These are phyloP conservation scores for Augiades crinisus DNA, from an alignment of 2,888 invertebrate genomes.

Conservation along the genomic window DNA sequence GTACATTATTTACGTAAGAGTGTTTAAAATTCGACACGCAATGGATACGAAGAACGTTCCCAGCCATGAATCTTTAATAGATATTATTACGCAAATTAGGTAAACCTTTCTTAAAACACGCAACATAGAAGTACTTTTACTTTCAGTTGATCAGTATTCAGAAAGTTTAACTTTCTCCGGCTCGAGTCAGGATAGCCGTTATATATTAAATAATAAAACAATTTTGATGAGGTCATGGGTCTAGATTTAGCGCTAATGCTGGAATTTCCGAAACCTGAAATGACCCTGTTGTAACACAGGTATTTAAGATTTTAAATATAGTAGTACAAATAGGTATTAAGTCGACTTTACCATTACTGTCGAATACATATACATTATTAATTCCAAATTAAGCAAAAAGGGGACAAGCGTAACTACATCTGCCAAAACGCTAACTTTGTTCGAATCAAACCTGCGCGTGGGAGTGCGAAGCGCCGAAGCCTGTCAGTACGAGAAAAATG, in stretches of 20 bases:
- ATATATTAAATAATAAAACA: neutral
- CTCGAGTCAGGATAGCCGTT: conserved; percentile 2
- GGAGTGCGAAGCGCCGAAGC: neutral
- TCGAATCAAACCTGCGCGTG: neutral
- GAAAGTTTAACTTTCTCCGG: conserved; percentile 65
- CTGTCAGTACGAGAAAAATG: conserved; percentile 34
- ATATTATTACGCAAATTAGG: conserved; percentile 51
- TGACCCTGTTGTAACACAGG: no score
- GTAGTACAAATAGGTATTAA: no score
- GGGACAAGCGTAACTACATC: no score
- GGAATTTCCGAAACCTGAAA: no score
- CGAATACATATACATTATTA: no score
- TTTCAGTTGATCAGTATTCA: conserved; percentile 71
- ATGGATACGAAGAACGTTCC: conserved; percentile 10
- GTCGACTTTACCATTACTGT: no score
- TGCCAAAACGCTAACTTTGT: neutral
- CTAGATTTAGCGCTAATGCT: no score
- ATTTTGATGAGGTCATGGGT: no score
- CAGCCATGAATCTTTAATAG: conserved; percentile 38
- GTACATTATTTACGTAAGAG: conserved; percentile 29
- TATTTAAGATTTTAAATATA: no score
- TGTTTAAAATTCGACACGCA: conserved; percentile 34
- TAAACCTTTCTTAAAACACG: conserved; percentile 40
- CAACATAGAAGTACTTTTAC: conserved; percentile 54
- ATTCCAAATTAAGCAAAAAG: no score